Evolutionary conservation across 2,113 vertebrate species (phyloP), one percentile per base, ranked within the genome.

Genomic region (Epinephelus lanceolatus): DNA sequence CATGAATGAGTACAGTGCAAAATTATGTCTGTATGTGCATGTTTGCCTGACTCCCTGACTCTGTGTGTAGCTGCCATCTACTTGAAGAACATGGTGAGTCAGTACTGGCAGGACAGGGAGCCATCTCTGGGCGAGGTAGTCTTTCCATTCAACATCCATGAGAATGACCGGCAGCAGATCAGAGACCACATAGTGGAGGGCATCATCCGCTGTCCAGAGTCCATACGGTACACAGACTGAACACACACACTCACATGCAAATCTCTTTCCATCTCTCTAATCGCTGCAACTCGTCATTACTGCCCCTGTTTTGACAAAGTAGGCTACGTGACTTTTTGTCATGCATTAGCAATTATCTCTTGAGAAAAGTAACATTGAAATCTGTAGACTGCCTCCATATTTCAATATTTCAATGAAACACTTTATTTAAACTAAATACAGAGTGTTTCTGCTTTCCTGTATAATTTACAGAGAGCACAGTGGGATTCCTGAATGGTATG

Each of bases 71-170:
- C 98, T 89, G 98, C 98, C 75, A 99, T 99, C 92, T 99, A 99
- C 92, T 93, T 99, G 94, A 99, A 99, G 96, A 99, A 99, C 94
- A 99, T 99, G 98, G 96, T 99, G 87, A 97, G 96, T 11, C 98
- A 99, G 92, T 99, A 99, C 93, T 99, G 98, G 98, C 98, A 97
- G 0, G 98, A 99, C 85, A 94, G 97, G 33, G 98, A 99, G 40
- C 97, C 97, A 0, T 96, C 96, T 14, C 93, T 96, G 0, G 98
- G 98, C 2, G 97, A 98, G 92, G 96, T 95, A 0, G 59, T 98
- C 18, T 98, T 99, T 78, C 98, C 98, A 0, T 99, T 99, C 91
- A 99, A 99, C 89, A 99, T 99, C 86, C 98, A 99, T 0, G 98
- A 99, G 90, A 99, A 99, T 0, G 98, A 99, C 90, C 96, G 98